Evolutionary conservation across 2,797 vertebrate genomes (phyloP).

Genomic region (Diplodus sargus): DNA sequence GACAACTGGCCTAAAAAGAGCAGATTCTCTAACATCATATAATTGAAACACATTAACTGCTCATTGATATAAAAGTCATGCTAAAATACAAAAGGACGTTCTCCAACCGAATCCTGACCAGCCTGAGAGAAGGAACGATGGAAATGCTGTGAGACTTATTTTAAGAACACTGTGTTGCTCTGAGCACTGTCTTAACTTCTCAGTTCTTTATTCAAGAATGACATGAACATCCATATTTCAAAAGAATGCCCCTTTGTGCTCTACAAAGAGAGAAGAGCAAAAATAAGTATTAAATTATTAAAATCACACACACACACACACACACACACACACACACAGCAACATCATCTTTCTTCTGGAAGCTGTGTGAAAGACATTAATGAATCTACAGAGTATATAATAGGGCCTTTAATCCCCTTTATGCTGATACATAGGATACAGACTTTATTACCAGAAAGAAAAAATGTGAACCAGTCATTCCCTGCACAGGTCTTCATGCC

Average conservation of each 20-base stretch:
- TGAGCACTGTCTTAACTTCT: not conserved
- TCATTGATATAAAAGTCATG: not conserved
- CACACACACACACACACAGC: not conserved
- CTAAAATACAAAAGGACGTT: not conserved
- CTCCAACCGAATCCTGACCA: not conserved
- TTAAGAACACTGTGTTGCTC: not conserved
- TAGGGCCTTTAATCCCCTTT: not conserved
- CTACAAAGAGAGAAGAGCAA: not conserved
- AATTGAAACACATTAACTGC: not conserved
- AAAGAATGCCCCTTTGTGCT: not conserved
- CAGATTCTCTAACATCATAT: not conserved
- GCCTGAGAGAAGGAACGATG: not conserved
- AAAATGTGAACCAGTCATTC: not conserved
- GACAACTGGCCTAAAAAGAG: not conserved
- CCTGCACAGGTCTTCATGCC: not conserved
- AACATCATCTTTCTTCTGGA: not conserved
- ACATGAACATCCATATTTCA: not conserved
- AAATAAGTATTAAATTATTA: not conserved
- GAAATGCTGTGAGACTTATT: not conserved
- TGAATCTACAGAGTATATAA: not conserved
- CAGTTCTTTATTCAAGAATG: not conserved
- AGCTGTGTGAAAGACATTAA: not conserved
- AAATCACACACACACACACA: not conserved
- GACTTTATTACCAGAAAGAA: not conserved
- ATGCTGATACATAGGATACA: not conserved